Evolutionary conservation across 2,888 invertebrate genomes (phyloP).

Genomic region (Adineta ricciae): DNA sequence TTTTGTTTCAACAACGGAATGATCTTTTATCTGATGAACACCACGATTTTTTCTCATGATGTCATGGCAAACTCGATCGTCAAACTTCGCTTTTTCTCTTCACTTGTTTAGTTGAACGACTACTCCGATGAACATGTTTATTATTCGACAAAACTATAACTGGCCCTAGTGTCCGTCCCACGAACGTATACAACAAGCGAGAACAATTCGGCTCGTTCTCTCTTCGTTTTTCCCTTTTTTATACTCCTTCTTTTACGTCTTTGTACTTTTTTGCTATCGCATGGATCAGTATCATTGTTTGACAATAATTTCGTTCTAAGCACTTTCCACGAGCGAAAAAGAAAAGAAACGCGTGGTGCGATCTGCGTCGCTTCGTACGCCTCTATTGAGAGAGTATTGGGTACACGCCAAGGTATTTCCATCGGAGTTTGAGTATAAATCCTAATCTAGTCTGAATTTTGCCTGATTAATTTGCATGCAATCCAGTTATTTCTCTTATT

Average conservation of each 20-base stretch:
- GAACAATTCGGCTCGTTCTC: not conserved
- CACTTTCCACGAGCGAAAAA: not conserved
- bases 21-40: not conserved
- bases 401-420: not conserved
- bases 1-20: not conserved
- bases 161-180: not conserved
- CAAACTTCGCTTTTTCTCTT: not conserved
- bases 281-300: not conserved
- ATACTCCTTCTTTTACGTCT: not conserved
- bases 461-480: not conserved
- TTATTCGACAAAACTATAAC: not conserved
- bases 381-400: not conserved
- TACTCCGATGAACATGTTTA: not conserved
- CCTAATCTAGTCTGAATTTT: not conserved
- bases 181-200: not conserved
- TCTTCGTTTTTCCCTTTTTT: not conserved
- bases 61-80: not conserved
- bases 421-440: not conserved
- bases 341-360: no score
- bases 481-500: not conserved
- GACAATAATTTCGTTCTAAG: not conserved
- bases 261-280: not conserved
- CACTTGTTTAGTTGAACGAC: not conserved
- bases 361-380: not conserved
- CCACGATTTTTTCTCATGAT: not conserved